Base-by-base conservation (phyloP, 2,113 vertebrate genomes). In the Pedetes capensis region DNA sequence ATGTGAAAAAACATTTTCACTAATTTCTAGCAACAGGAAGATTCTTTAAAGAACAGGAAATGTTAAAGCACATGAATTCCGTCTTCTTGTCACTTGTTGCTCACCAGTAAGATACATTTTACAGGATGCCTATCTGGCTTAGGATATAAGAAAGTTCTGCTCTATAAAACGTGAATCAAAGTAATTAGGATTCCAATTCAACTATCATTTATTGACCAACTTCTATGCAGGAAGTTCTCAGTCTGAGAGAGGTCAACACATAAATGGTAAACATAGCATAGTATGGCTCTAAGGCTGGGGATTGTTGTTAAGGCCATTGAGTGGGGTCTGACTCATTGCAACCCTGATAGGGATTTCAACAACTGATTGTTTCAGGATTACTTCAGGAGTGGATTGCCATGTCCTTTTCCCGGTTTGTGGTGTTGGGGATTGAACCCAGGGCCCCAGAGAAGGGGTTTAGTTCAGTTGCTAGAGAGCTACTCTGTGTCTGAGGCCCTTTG, bases 181-280 rank as follows among this genome's bases (percentile, higher is more conserved):
- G 3, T n/a, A 88, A 80, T 95, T 88, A 95, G 47, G 29, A 71
- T 96, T 95, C 5, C 37, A 91, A 71, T 61, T 86, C 23, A 88
- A 44, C 53, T 72, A 87, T 87, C 17, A 74, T 8, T 84, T 80
- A 93, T 51, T 83, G 72, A 90, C 47, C 49, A 90, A 74, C 55
- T 69, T 14, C 55, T 49, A 57, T 72, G 29, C 47, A 90, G 81
- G 44, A 13, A 39, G 49, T 37, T 85, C 32, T 68, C 84, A n/a
- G 1, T 29, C 66, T 51, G 20, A 79, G 25, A 85, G n/a, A 83
- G 9, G 27, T 29, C 53, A 87, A 76, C 6, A n/a, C 1, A 0
- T 42, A 87, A 78, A 84, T 44, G 39, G 42, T 74, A 44, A 61
- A 53, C 69, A 55, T 34, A 84, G 84, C 27, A 12, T 29, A 23